phyloP scores from a whole-genome alignment of 1,140 invertebrate genomes.

The Drosophila mojavensis region DNA sequence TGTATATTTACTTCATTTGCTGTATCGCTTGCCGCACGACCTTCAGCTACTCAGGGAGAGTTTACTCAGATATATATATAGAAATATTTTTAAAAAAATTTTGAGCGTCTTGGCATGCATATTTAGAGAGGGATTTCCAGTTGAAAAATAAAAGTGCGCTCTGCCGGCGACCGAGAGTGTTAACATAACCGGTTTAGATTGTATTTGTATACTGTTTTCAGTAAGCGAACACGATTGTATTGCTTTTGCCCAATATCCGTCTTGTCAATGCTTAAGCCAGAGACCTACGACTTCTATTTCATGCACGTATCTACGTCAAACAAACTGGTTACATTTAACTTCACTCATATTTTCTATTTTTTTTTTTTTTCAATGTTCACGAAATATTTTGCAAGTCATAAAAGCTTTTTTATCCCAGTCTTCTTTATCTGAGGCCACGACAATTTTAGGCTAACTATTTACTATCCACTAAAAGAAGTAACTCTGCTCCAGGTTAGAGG shows the following conservation, averaged over 20 bases:
- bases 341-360: too few species aligned
- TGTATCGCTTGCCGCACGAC: conserved; percentile 31
- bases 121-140: conserved; percentile 10
- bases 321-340: too few species aligned
- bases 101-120: conserved; percentile 1
- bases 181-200: conserved; percentile 23
- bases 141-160: conserved; percentile 3
- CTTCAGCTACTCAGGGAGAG: conserved; percentile 28
- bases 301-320: too few species aligned
- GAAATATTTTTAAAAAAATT: background rate
- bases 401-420: too few species aligned
- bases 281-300: too few species aligned
- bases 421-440: too few species aligned
- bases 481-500: too few species aligned
- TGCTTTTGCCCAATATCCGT: background rate
- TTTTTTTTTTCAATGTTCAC: too few species aligned
- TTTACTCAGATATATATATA: background rate
- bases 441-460: too few species aligned
- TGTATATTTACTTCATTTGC: conserved; percentile 18
- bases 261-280: too few species aligned
- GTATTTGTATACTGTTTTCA: background rate
- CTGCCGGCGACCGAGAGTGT: conserved; percentile 1
- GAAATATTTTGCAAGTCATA: too few species aligned
- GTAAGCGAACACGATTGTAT: background rate
- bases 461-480: too few species aligned